These are phyloP conservation scores for Hoplostethus mediterraneus DNA, from an alignment of 2,797 vertebrate genomes.

Conservation along the genomic window DNA sequence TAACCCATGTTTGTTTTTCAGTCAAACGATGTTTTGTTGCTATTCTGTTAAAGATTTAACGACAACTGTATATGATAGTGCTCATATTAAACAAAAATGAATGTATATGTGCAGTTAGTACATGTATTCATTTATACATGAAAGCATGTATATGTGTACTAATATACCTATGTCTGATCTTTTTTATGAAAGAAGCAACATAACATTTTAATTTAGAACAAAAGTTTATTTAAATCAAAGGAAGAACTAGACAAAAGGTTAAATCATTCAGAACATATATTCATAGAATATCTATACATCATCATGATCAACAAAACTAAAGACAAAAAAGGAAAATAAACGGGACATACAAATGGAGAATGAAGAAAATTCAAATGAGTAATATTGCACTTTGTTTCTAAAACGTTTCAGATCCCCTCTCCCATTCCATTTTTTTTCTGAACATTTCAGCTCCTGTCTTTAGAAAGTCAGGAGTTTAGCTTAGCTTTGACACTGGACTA, in stretches of 20 bases:
- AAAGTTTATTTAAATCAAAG: conserved; percentile 92
- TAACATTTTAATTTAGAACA: conserved; percentile 65
- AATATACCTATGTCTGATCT: neutral
- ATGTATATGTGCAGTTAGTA: neutral
- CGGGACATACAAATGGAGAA: conserved; percentile 88
- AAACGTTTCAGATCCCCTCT: conserved; percentile 90
- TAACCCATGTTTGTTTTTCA: conserved; percentile 3
- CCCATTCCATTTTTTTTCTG: conserved; percentile 76
- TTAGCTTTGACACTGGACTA: conserved; percentile 91
- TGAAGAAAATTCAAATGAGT: conserved; percentile 92
- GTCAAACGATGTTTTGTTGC: conserved; percentile 1
- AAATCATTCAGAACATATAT: conserved; percentile 93
- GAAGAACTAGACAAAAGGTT: conserved; percentile 91
- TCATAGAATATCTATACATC: conserved; percentile 94
- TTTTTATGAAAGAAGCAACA: conserved; percentile 22
- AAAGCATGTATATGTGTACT: neutral
- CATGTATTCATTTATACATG: neutral
- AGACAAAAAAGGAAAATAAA: conserved; percentile 75
- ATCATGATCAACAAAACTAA: conserved; percentile 90
- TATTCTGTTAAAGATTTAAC: neutral
- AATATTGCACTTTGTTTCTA: conserved; percentile 99
- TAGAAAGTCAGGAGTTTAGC: conserved; percentile 86
- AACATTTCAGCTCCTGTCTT: conserved; percentile 83
- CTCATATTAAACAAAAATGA: neutral
- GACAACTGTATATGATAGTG: neutral